Conservation (phyloP, 2,797 vertebrate genomes). For the Lagocephalus sceleratus region DNA sequence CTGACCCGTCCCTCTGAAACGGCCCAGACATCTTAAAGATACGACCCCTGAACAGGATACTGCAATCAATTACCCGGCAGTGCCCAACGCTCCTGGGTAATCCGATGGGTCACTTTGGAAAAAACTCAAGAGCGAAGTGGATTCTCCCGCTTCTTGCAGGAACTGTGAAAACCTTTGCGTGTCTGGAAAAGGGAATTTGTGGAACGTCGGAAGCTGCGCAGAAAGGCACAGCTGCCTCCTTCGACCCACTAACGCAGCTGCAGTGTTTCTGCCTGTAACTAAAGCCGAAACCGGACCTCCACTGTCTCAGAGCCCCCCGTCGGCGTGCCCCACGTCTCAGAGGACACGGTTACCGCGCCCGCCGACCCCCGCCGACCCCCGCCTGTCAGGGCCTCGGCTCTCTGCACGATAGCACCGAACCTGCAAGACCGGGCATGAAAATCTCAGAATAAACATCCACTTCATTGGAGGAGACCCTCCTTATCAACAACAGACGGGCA, state of each 20-base stretch:
- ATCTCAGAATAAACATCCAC: too few relatives aligned
- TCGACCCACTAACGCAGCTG: slow-evolving; percentile 56
- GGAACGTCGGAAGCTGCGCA: slow-evolving; percentile 23
- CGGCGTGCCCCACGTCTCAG: slow-evolving; percentile 49
- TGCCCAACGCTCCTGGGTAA: slow-evolving; percentile 32
- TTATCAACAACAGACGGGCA: neutral
- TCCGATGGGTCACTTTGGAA: neutral
- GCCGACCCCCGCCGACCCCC: slow-evolving; percentile 56
- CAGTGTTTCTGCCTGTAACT: slow-evolving; percentile 53
- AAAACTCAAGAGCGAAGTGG: too few relatives aligned
- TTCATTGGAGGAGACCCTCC: too few relatives aligned
- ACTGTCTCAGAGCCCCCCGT: slow-evolving; percentile 65
- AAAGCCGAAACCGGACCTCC: slow-evolving; percentile 65
- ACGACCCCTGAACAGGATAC: slow-evolving; percentile 24
- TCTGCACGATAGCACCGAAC: slow-evolving; percentile 16
- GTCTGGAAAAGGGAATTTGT: slow-evolving; percentile 17
- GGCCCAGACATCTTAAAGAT: slow-evolving; percentile 10
- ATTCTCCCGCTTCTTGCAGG: slow-evolving; percentile 8
- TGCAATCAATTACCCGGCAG: slow-evolving; percentile 27
- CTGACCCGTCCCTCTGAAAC: slow-evolving; percentile 8
- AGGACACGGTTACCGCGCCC: slow-evolving; percentile 58
- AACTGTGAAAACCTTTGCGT: slow-evolving; percentile 36
- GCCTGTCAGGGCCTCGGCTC: slow-evolving; percentile 42
- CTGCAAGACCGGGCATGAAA: too few relatives aligned
- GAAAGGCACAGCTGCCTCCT: slow-evolving; percentile 54